Conservation (phyloP, 2,113 vertebrate genomes). For the Cnemophilus loriae region DNA sequence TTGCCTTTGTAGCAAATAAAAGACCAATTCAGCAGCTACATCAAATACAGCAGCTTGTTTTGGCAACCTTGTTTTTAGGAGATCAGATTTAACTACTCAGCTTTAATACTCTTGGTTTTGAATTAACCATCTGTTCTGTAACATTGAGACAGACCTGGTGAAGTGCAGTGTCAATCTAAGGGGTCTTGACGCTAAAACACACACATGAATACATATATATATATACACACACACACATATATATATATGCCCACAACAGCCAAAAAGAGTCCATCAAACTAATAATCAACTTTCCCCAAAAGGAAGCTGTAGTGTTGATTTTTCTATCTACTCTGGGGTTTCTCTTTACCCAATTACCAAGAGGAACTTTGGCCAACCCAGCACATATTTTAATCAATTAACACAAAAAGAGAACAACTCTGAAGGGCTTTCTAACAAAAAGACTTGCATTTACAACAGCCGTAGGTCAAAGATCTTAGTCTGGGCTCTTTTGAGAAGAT, state of each 20-base stretch:
- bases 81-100: constrained; percentile 45
- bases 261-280: background rate
- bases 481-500: background rate
- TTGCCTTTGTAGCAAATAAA: background rate
- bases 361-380: background rate
- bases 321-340: background rate
- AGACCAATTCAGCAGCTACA: constrained; percentile 19
- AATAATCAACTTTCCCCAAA: background rate
- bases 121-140: constrained; percentile 63
- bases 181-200: background rate
- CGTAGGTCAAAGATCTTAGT: constrained; percentile 20
- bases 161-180: background rate
- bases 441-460: background rate
- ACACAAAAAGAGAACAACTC: background rate
- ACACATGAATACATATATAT: background rate
- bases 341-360: background rate
- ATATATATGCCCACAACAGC: background rate
- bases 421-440: background rate
- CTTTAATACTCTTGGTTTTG: constrained; percentile 44
- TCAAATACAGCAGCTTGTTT: constrained; percentile 23
- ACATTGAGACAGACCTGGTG: background rate
- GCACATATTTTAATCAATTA: background rate
- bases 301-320: background rate
- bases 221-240: rapidly evolving
- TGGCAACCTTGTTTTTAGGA: constrained; percentile 17